Conservation (phyloP, 2,888 invertebrate genomes). For the Allophyes oxyacanthae region DNA sequence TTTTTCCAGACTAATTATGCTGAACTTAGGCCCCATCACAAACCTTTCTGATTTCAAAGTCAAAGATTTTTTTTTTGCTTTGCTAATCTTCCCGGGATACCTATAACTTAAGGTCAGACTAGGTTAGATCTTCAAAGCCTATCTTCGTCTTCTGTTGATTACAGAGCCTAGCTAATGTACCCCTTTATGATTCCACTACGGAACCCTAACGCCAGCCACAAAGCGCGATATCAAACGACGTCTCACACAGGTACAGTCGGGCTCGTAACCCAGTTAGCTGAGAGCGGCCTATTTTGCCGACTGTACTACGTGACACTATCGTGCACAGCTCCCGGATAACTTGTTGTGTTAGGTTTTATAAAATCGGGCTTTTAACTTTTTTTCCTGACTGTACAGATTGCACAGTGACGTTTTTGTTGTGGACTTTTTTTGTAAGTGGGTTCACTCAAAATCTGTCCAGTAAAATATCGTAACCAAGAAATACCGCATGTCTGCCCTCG, state of each 20-base stretch:
- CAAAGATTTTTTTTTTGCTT: too few relatives aligned
- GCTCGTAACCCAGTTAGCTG: conserved; percentile 66
- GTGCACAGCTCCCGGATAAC: conserved; percentile 53
- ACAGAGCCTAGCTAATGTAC: conserved; percentile 13
- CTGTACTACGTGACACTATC: conserved; percentile 63
- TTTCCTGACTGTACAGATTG: conserved; percentile 8
- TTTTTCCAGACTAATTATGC: too few relatives aligned
- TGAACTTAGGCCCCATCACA: too few relatives aligned
- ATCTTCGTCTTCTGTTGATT: conserved; percentile 6
- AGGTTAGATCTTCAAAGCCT: too few relatives aligned
- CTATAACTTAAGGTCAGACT: not conserved
- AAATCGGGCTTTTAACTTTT: conserved; percentile 31
- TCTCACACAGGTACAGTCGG: conserved; percentile 43
- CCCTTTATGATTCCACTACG: conserved; percentile 30
- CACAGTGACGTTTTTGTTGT: not conserved
- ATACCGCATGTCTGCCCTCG: too few relatives aligned
- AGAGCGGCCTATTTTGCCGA: conserved; percentile 60
- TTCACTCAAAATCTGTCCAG: too few relatives aligned
- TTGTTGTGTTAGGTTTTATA: conserved; percentile 52
- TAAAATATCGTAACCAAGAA: too few relatives aligned
- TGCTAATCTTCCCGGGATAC: too few relatives aligned
- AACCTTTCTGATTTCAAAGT: too few relatives aligned
- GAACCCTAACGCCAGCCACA: conserved; percentile 33
- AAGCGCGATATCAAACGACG: conserved; percentile 48
- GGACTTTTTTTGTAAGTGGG: not conserved